A percentile compares a stretch with the other conserved stretches of the same genome.
Evolutionary conservation across 2,113 vertebrate species (phyloP).

Genomic region (Phylloscopus trochiloides): DNA sequence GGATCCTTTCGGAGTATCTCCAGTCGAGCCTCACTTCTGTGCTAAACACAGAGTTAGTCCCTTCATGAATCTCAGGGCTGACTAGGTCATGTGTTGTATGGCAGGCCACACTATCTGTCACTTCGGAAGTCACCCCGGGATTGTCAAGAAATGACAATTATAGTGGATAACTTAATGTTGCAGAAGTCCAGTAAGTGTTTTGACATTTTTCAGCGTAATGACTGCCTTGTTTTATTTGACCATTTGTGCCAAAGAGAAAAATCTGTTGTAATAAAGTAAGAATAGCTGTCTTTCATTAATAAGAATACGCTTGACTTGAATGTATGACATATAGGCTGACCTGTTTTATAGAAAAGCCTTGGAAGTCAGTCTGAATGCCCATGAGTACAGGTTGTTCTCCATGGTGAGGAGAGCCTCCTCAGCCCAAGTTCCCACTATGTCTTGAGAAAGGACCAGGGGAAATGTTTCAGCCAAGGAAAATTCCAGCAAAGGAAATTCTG

Average conservation of each 20-base stretch:
- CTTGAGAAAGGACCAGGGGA: neutral
- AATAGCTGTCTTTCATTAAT: neutral
- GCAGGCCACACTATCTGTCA: neutral
- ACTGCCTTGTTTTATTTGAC: neutral
- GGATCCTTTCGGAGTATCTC: neutral
- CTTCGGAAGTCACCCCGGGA: neutral
- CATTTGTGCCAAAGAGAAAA: neutral
- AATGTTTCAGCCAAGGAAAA: neutral
- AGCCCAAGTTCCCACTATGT: neutral
- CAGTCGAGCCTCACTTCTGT: neutral
- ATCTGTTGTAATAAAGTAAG: neutral
- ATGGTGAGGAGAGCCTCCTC: neutral
- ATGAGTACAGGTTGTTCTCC: neutral
- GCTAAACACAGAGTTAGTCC: neutral
- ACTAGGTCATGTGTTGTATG: neutral
- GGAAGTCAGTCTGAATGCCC: neutral
- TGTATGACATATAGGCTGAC: neutral
- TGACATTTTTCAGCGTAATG: neutral
- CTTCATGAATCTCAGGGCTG: neutral
- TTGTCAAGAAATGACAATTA: neutral
- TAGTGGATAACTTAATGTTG: neutral
- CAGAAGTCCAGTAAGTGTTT: neutral
- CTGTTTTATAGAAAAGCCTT: neutral
- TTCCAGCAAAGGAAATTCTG: neutral
- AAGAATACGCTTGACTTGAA: neutral